Evolutionary conservation across 2,113 vertebrate genomes (phyloP).

Genomic region (Procavia capensis): DNA sequence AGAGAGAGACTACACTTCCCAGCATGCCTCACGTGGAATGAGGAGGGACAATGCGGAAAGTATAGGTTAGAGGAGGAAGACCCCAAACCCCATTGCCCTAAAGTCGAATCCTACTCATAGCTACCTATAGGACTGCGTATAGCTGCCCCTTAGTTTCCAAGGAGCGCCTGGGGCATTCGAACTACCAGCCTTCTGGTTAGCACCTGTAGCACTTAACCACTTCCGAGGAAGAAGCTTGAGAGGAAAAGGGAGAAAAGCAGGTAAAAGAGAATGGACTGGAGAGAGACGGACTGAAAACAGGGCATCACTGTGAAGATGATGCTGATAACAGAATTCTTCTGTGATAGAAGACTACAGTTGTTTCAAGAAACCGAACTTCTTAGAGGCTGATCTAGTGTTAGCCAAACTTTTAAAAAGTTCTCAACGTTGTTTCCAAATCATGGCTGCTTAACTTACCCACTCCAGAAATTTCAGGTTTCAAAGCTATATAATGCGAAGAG

Average conservation of each 20-base stretch:
- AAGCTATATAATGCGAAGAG: background rate
- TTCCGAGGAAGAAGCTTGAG: too few relatives aligned
- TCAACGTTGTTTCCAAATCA: background rate
- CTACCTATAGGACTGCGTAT: too few relatives aligned
- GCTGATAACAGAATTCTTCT: background rate
- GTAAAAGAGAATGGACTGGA: background rate
- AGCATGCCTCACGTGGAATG: background rate
- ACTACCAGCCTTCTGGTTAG: too few relatives aligned
- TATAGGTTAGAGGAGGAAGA: background rate
- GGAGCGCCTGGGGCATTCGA: too few relatives aligned
- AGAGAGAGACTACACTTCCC: constrained; percentile 60
- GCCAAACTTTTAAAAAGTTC: constrained; percentile 40
- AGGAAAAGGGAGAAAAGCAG: background rate
- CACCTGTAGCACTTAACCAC: too few relatives aligned
- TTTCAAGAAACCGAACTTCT: constrained; percentile 13
- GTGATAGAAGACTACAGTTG: background rate
- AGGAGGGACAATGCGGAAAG: constrained; percentile 12
- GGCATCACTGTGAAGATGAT: background rate
- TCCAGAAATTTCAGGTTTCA: background rate
- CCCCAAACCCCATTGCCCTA: too few relatives aligned
- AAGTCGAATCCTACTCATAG: too few relatives aligned
- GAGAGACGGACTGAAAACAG: background rate
- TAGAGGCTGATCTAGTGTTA: background rate
- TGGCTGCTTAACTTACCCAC: background rate
- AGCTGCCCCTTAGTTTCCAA: too few relatives aligned